Evolutionary conservation across 2,888 invertebrate species (phyloP), one percentile per base, ranked within the genome.

Genomic region (Xylocampa areola): DNA sequence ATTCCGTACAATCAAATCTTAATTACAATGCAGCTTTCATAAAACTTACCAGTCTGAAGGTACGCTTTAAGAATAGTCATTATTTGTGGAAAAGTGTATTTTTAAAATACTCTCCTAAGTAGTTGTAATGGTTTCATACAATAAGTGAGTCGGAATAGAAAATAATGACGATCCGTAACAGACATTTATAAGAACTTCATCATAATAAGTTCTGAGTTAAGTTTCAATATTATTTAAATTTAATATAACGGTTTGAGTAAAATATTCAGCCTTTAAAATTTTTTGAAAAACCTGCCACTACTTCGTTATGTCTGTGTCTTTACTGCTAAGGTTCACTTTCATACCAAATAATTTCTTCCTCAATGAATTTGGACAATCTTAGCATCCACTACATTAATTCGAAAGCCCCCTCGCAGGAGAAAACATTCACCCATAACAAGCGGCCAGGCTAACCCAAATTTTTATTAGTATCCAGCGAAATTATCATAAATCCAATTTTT

Each of bases 401-500:
- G 19, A 33, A 67, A 62, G 50, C 11, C 37, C 67, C 41, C 35
- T 67, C 16, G 13, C 55, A 55, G 68, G 55, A 67, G 40, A 43
- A 50, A 50, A 55, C 62, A 62, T 51, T 67, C 50, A 68, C 30
- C 68, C 68, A 19, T 68, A 66, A 55, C 68, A 69, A 50, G 55
- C 54, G 53, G 51, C 39, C 63, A 50, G 54, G 33, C 54, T 66
- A 49, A 55, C 71, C 71, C 59, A 60, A 43, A 40, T 74, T 74
- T 67, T 59, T 69, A 73, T 73, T 73, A 75, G 64, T 70, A 63
- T 60, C 64, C 44, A 32, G 51, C 47, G 40, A 68, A 70, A 76
- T 73, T 77, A 76, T 68, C 65, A 69, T 69, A 70, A 69, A 76
- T 76, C 74, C 67, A 68, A 53, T 69, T 73, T 76, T 77, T 71